Evolutionary conservation across 2,888 invertebrate genomes (phyloP), one percentile per base, ranked within the genome.

Genomic region (Xanthostigma xanthostigma): DNA sequence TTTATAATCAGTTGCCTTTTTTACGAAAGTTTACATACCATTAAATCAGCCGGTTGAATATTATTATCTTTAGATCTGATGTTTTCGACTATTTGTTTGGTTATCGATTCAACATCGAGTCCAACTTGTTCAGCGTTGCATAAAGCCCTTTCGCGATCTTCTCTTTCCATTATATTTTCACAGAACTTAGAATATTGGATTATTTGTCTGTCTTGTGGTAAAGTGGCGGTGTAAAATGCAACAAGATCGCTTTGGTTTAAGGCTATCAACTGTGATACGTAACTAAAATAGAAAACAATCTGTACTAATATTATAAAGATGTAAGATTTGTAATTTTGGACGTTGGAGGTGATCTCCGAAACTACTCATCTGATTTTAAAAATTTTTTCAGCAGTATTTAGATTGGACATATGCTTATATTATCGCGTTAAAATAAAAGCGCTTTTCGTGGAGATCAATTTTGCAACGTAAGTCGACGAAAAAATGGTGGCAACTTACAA

Each of bases 51-150:
- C 2, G 55, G 44, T 13, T 58, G 51, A 0, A 57, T 36, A 35
- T 59, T 13, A 36, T 38, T 36, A 36, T 48, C 48, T 41, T 68
- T 67, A 44, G 66, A 66, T 3, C 76, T 65, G 48, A 86, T 82
- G 60, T 79, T 84, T 60, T 90, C 88, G 0, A 94, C 91, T 0
- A 93, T 85, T 50, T 81, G 72, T 61, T 84, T 81, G 1, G 93
- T 90, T 49, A 93, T 87, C 14, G 79, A 78, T 50, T 82, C 78
- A n/a, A 93, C 78, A 68, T 93, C 85, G 39, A 95, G 71, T 10
- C 85, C 86, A 41, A 82, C 83, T 55, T 74, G 73, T 46, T 80
- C 69, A 0, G 85, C 90, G 55, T 78, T 88, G 59, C 73, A 74
- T 17, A 90, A 70, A 36, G 85, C 81, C 42, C 70, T 68, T 48